Evolutionary conservation across 2,113 vertebrate species (phyloP).

Genomic region (Boleophthalmus pectinirostris): DNA sequence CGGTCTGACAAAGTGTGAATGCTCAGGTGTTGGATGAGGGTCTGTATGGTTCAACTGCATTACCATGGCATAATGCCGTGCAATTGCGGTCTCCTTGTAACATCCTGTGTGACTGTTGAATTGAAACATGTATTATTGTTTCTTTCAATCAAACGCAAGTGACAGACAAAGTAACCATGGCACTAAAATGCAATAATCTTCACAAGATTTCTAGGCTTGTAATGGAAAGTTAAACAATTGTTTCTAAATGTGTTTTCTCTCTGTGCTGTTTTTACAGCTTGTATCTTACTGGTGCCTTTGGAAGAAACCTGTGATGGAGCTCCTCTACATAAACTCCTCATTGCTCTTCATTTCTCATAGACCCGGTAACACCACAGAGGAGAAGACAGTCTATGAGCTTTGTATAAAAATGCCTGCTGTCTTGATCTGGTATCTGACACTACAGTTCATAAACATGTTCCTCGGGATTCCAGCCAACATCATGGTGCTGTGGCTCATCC

Average conservation of each 20-base stretch:
- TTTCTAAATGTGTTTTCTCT: neutral
- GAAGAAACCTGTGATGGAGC: slow-evolving; percentile 43
- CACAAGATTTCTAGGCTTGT: too few species aligned
- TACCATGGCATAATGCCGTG: neutral
- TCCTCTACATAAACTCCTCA: slow-evolving; percentile 52
- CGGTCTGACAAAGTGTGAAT: neutral
- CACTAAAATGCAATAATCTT: neutral
- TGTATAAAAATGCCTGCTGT: slow-evolving; percentile 64
- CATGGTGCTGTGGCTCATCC: slow-evolving; percentile 77
- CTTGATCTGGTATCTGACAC: slow-evolving; percentile 71
- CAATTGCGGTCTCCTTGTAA: neutral
- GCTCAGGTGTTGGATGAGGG: neutral
- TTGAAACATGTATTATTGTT: neutral
- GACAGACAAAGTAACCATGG: neutral
- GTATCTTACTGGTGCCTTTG: slow-evolving; percentile 1
- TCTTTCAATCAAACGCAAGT: neutral
- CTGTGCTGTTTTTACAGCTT: slow-evolving; percentile 26
- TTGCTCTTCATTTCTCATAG: slow-evolving; percentile 45
- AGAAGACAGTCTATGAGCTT: slow-evolving; percentile 48
- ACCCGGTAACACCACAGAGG: slow-evolving; percentile 39
- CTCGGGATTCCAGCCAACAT: slow-evolving; percentile 77
- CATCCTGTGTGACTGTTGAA: neutral
- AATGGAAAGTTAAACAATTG: too few species aligned
- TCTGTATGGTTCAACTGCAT: neutral
- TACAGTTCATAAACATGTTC: slow-evolving; percentile 80